Base-by-base conservation (phyloP, 1,140 invertebrate species). In the Hycleus cichorii region DNA sequence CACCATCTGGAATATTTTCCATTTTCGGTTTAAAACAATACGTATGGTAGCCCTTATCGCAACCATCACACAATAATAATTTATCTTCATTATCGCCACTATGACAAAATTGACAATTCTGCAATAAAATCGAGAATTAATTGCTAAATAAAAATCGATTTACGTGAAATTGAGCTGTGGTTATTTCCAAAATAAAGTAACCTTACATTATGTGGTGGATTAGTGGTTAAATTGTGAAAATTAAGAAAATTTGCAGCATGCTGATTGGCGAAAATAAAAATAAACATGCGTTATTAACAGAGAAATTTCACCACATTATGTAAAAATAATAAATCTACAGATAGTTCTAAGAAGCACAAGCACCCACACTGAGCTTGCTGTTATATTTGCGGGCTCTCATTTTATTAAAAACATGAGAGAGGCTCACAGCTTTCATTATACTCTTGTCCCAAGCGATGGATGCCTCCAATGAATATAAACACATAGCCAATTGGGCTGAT, bases 1-100 rank as follows among this genome's bases (percentile, higher is more conserved):
- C 94, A 58, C 95, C 95, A 69, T 97, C 93, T 40, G 95, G 95
- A 77, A 91, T 96, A 68, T 87, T 89, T 56, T 94, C 91, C 89
- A 98, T 93, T 77, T 92, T 89, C 63, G 95, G 95, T 78, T 93
- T 94, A 80, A 98, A 97, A 79, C 95, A 98, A 73, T 97, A 97
- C 45, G 93, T 97, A 79, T 97, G 95, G 75, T 97, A 97, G 47
- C 95, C 95, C 75, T 93, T 92, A 78, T 98, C 95, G 80, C 95
- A 98, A 59, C 93, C 90, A 78, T 98, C 95, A 78, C 95, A 98
- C 2, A 98, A 78, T 56, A 98, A 77, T 45, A 98, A 75, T 73
- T 95, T 90, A 65, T 94, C 95, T 77, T 98, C 95, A 69, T 97
- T 94, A 75, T 97, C 93, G 58, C 95, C 95, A 69, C 87, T 90